Evolutionary conservation across 2,888 invertebrate species (phyloP).

Genomic region (Choristoneura rosaceana): DNA sequence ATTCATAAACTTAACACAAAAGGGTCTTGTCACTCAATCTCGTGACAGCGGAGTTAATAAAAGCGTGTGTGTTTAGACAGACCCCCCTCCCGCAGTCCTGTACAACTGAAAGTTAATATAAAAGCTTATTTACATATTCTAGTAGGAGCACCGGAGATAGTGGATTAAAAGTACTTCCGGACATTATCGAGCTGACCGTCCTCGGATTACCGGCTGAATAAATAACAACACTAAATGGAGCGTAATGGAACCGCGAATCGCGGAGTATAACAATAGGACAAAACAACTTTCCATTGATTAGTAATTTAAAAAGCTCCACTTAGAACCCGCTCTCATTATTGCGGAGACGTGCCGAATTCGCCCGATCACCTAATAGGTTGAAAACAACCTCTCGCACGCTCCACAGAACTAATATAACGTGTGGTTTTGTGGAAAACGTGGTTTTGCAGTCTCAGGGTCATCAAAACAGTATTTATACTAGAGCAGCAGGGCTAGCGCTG

Average conservation of each 20-base stretch:
- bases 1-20: constrained; percentile 5
- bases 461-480: no score
- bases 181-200: constrained; percentile 11
- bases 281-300: no score
- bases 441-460: no score
- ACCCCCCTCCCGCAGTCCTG: neutral
- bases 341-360: no score
- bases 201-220: constrained; percentile 24
- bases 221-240: constrained; percentile 23
- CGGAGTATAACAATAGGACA: no score
- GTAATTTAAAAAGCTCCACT: no score
- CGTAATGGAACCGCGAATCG: neutral
- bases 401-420: no score
- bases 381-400: no score
- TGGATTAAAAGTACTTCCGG: constrained; percentile 1
- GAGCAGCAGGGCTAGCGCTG: no score
- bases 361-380: no score
- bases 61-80: constrained; percentile 10
- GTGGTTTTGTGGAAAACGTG: no score
- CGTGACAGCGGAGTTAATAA: constrained; percentile 23
- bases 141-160: neutral
- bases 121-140: neutral
- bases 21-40: constrained; percentile 8
- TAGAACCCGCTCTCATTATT: no score
- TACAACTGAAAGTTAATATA: neutral